Percentiles rank a stretch among this genome's conserved stretches.
These are phyloP conservation scores for Byasa hedistus DNA, from an alignment of 2,888 invertebrate genomes.

Conservation along the genomic window DNA sequence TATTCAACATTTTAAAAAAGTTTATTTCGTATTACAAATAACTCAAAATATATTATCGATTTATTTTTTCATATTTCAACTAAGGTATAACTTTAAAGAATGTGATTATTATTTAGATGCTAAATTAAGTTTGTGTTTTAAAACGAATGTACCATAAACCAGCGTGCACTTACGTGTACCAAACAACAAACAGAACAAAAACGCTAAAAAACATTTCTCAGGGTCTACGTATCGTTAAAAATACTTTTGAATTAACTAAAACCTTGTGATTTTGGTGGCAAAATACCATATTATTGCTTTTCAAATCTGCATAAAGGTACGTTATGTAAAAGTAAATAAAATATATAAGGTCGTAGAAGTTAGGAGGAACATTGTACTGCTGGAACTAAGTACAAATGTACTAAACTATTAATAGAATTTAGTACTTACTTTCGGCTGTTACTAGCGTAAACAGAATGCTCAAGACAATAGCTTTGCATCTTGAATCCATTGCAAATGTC, in stretches of 20 bases:
- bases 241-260: background rate
- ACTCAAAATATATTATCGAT: too few relatives aligned
- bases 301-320: background rate
- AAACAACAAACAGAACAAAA: background rate
- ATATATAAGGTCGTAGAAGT: too few relatives aligned
- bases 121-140: too few relatives aligned
- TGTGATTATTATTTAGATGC: too few relatives aligned
- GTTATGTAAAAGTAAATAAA: background rate
- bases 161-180: background rate
- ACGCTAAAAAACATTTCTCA: background rate
- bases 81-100: too few relatives aligned
- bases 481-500: slow-evolving; percentile 13
- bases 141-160: background rate
- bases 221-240: background rate
- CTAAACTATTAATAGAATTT: too few relatives aligned
- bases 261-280: background rate
- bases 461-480: slow-evolving; percentile 4
- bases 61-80: too few relatives aligned
- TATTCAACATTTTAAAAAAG: too few relatives aligned
- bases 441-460: slow-evolving; percentile 5
- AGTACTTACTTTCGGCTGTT: slow-evolving; percentile 14
- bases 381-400: too few relatives aligned
- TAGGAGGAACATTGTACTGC: too few relatives aligned
- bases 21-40: too few relatives aligned
- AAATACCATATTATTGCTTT: background rate